A percentile compares a stretch with the other conserved stretches of the same genome.
These are phyloP conservation scores for Epinephelus awoara DNA, from an alignment of 2,797 vertebrate species.

Conservation along the genomic window DNA sequence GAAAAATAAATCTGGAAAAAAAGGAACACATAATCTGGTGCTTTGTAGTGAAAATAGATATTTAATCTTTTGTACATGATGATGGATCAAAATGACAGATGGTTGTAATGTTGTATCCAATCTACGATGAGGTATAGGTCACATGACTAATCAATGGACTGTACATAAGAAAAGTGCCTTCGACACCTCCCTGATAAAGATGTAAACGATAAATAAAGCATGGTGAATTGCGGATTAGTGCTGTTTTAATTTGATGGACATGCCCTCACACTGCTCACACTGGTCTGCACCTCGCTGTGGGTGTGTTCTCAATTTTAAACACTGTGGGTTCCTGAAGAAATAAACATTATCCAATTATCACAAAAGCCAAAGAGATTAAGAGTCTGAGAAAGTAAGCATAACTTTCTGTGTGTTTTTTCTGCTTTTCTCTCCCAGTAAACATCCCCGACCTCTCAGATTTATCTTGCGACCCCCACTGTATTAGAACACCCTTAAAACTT, in stretches of 20 bases:
- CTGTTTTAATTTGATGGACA: not conserved
- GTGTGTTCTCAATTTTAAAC: not conserved
- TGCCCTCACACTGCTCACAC: not conserved
- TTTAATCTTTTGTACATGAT: not conserved
- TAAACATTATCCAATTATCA: not conserved
- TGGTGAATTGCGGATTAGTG: not conserved
- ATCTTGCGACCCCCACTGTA: not conserved
- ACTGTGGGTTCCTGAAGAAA: not conserved
- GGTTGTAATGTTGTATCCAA: not conserved
- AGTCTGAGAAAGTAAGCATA: not conserved
- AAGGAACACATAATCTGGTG: not conserved
- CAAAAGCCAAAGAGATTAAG: conserved; percentile 3
- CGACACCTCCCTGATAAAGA: not conserved
- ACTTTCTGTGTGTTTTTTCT: not conserved
- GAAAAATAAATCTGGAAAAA: not conserved
- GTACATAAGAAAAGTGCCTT: not conserved
- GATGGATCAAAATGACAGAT: not conserved
- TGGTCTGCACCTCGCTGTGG: not conserved
- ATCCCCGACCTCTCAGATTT: not conserved
- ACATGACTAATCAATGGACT: not conserved
- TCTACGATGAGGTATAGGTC: not conserved
- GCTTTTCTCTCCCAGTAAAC: not conserved
- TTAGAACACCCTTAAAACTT: not conserved
- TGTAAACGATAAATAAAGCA: not conserved
- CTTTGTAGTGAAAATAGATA: not conserved